Base-by-base conservation (phyloP, 2,888 invertebrate species). In the Dinocampus coccinellae region DNA sequence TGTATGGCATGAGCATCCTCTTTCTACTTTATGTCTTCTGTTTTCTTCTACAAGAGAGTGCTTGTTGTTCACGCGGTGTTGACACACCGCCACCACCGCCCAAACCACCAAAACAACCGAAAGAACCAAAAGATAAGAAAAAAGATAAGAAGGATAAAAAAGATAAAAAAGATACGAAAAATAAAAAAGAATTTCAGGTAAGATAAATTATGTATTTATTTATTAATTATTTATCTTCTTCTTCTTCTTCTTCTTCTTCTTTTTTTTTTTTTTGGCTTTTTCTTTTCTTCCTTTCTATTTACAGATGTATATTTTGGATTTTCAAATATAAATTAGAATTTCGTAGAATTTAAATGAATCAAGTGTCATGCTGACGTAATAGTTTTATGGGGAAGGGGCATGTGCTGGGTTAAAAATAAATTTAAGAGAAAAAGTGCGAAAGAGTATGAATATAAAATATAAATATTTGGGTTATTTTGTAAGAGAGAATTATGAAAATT, bases 1-100 rank as follows among this genome's bases (percentile, higher is more conserved):
- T 97, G 76, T 97, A 97, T 89, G 95, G 96, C 83, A 93, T 94
- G 90, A 96, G 96, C 90, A 96, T 97, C 88, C 90, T 97, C 82
- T 97, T 97, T 90, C 91, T 97, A 86, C 91, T 97, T 80, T 97
- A 97, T 90, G 96, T 97, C 79, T 97, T 97, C 91, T 96, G 96
- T 90, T 97, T 97, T 91, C 91, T 97, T 82, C 92, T 97, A 80
- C 96, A 96, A 91, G 96, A 96, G 87, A 95, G 95, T 88, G 91
- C 94, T 76, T 95, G 95, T 89, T 95, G 95, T 89, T 92, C 92
- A 79, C 93, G 91, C 70, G 89, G 89, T 72, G 88, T 90, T 76
- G 92, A 92, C 77, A 82, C 87, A 3, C 85, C 87, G 1, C 92
- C 92, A 64, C 92, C 93, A 70, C 91, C 92, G 81, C 91, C 91